These are phyloP conservation scores for Actenoides hombroni DNA, from an alignment of 2,113 vertebrate species.

Conservation along the genomic window DNA sequence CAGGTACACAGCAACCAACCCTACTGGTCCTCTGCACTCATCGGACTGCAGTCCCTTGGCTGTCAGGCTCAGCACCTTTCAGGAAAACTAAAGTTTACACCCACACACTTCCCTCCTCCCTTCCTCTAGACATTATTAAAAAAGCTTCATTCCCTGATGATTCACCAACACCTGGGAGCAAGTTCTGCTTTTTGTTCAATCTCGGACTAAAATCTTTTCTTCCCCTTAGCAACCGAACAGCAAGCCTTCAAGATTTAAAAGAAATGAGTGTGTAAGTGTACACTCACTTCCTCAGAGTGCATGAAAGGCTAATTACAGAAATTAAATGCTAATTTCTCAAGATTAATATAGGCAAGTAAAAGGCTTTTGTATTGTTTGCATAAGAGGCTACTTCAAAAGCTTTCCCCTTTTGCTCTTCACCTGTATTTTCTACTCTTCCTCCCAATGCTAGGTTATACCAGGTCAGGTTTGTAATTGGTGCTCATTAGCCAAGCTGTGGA, in stretches of 20 bases:
- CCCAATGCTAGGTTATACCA: background rate
- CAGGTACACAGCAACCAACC: background rate
- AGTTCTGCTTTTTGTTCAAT: constrained; percentile 47
- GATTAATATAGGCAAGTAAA: constrained; percentile 26
- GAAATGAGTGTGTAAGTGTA: background rate
- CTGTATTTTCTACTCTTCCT: background rate
- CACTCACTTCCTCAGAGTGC: background rate
- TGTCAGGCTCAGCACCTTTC: background rate
- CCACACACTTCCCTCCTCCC: background rate
- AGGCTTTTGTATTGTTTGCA: background rate
- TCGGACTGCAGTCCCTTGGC: background rate
- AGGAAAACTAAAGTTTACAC: constrained; percentile 26
- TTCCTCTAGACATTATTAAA: background rate
- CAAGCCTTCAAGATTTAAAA: constrained; percentile 16
- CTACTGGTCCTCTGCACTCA: background rate
- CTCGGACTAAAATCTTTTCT: background rate
- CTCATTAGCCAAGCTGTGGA: background rate
- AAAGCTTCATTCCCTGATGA: constrained; percentile 45
- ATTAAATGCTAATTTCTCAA: constrained; percentile 58
- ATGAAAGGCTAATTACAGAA: constrained; percentile 59
- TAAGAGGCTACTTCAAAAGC: background rate
- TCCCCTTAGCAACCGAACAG: constrained; percentile 36
- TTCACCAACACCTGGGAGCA: constrained; percentile 49
- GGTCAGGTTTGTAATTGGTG: background rate
- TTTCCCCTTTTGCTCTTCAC: background rate